Evolutionary conservation across 2,888 invertebrate species (phyloP), one percentile per base, ranked within the genome.

Genomic region (Synanthedon formicaeformis): DNA sequence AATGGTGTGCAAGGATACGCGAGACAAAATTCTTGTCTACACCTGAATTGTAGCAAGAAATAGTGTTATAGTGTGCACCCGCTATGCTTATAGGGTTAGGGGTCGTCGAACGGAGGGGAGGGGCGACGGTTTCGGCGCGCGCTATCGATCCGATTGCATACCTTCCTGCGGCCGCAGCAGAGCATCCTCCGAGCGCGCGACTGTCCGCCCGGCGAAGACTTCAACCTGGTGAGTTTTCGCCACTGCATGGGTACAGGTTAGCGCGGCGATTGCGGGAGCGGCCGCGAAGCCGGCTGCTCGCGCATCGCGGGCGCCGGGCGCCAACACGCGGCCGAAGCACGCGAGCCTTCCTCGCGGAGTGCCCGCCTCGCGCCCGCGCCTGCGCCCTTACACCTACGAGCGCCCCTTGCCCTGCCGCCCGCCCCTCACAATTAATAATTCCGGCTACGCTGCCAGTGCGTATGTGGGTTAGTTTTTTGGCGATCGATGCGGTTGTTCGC

Each of bases 91-190:
- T 34, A 34, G 34, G 34, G 34, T 34, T 34, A 34, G 83, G 84
- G 85, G 85, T 84, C 85, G 85, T 81, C 81, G 85, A 78, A 82
- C 75, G 71, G 58, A 76, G 80, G 84, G 83, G 81, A 81, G 82
- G 85, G 82, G 83, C 79, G 80, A 72, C 75, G 75, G 81, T 81
- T 83, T 80, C 80, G 84, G 83, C 82, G 82, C 79, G 78, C 76
- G 81, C 73, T 78, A 89, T 82, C 81, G 88, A 88, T 80, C 88
- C 79, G 65, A 75, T 73, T 74, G 76, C 81, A 91, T 89, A 95
- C 95, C 94, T 95, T 95, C 90, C 95, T 94, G 89, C 95, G 93
- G 91, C 95, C 95, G 92, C 95, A 95, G 92, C 95, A 95, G 91
- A 95, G 94, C 95, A 95, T 95, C 91, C 92, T 93, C 91, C 93